phyloP scores from a whole-genome alignment of 2,888 invertebrate genomes.

The Hipparchia semele region DNA sequence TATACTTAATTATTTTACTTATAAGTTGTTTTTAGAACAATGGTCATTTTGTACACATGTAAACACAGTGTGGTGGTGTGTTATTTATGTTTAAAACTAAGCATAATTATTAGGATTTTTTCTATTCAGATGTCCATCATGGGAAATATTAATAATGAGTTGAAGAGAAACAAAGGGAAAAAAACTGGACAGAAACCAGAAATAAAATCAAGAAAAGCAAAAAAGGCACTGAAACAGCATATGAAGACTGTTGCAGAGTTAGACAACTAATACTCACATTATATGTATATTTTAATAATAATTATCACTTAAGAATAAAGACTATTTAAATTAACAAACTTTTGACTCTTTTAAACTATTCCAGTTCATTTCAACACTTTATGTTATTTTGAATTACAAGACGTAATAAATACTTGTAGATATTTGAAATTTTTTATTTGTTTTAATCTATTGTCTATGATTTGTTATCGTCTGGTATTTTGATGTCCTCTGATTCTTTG shows the following conservation, averaged over 20 bases:
- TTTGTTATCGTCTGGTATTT: conserved; percentile 20
- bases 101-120: conserved; percentile 21
- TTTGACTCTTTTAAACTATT: background rate
- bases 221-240: conserved; percentile 78
- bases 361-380: background rate
- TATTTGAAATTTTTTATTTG: no score
- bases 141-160: conserved; percentile 73
- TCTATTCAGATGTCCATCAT: conserved; percentile 76
- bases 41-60: background rate
- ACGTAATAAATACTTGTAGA: no score
- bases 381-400: no score
- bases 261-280: conserved; percentile 32
- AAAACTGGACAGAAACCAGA: conserved; percentile 49
- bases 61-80: no score
- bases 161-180: conserved; percentile 53
- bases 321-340: background rate
- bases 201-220: conserved; percentile 74
- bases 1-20: background rate
- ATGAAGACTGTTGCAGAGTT: conserved; percentile 73
- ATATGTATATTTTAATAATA: background rate
- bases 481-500: conserved; percentile 30
- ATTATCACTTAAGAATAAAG: background rate
- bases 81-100: background rate
- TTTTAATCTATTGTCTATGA: background rate
- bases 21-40: background rate